Evolutionary conservation across 37 sponge, comb jelly and placozoan genomes (phyloP).

Genomic region (Hormiphora californensis): DNA sequence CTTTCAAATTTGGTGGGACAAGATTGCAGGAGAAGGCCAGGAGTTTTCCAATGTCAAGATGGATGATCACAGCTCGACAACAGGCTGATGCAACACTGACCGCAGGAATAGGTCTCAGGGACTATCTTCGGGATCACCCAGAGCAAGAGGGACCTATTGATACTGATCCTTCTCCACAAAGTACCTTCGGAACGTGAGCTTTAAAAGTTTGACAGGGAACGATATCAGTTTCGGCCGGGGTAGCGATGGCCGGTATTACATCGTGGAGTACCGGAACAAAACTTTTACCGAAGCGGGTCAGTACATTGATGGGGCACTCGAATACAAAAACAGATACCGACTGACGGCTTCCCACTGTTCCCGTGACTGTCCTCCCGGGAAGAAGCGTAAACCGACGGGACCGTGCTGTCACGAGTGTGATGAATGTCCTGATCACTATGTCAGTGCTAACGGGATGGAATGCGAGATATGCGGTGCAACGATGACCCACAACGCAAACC

Average conservation of each 20-base stretch:
- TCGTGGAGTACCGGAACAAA: neutral
- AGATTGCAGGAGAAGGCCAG: neutral
- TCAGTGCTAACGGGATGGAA: neutral
- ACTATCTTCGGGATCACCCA: neutral
- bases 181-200: neutral
- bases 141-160: neutral
- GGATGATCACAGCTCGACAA: neutral
- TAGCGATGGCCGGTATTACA: neutral
- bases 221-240: neutral
- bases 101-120: too few relatives aligned
- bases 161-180: neutral
- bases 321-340: neutral
- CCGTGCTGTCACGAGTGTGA: slow-evolving; percentile 56
- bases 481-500: neutral
- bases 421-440: neutral
- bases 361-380: neutral
- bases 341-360: neutral
- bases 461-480: neutral
- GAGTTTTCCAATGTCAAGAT: neutral
- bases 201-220: slow-evolving; percentile 13
- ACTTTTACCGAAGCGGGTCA: neutral
- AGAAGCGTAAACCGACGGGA: neutral
- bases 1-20: slow-evolving; percentile 3
- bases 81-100: neutral
- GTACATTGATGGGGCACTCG: neutral